Conservation (phyloP, 2,113 vertebrate genomes). For the Podarcis raffonei region DNA sequence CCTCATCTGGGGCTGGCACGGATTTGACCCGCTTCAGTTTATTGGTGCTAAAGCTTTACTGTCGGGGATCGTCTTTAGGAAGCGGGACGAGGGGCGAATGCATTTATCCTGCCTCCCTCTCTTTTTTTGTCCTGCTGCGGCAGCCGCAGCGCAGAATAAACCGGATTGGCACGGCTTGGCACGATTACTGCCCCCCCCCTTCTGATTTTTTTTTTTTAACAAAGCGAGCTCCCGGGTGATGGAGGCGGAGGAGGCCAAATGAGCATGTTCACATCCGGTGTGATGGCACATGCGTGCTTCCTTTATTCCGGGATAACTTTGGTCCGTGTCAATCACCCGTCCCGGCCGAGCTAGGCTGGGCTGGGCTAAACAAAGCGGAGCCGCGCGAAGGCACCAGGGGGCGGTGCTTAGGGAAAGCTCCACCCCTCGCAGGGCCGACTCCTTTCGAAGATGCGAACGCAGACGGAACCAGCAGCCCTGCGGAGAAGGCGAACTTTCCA, state of each 20-base stretch:
- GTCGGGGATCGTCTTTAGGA: too few relatives aligned
- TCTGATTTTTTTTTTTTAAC: slow-evolving; percentile 2
- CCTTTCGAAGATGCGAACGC: not conserved
- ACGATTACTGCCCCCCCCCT: slow-evolving; percentile 13
- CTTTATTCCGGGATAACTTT: slow-evolving; percentile 91
- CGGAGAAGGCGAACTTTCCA: not conserved
- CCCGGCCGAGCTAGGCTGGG: not conserved
- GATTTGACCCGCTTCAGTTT: not conserved
- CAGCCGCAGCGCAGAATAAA: slow-evolving; percentile 8
- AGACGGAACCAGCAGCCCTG: too few relatives aligned
- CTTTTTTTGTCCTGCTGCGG: not conserved
- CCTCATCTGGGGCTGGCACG: not conserved
- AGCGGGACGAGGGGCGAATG: not conserved
- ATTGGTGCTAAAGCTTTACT: not conserved
- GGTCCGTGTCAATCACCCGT: slow-evolving; percentile 77
- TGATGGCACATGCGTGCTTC: slow-evolving; percentile 88
- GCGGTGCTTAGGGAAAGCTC: not conserved
- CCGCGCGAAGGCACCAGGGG: not conserved
- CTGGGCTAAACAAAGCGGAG: not conserved
- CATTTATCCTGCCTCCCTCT: not conserved
- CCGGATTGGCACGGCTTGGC: slow-evolving; percentile 52
- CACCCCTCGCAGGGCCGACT: not conserved
- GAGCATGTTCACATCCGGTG: slow-evolving; percentile 82
- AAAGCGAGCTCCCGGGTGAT: slow-evolving; percentile 39
- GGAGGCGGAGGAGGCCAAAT: not conserved